Evolutionary conservation across 2,113 vertebrate species (phyloP).

Genomic region (Pristiophorus japonicus): DNA sequence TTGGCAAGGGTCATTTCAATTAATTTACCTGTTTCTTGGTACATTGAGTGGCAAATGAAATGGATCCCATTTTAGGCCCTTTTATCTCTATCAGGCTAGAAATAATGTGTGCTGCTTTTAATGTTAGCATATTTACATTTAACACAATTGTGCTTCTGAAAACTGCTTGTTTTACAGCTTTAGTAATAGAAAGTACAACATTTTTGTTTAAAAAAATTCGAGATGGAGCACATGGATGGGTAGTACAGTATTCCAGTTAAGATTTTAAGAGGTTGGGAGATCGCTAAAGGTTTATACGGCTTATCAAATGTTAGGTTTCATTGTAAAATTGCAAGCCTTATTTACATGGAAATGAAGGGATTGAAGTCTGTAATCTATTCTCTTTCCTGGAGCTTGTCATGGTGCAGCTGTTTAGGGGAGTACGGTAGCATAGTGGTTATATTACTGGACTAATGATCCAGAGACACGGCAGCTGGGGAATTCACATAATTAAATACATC

Average conservation of each 20-base stretch:
- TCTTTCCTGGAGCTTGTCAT: not conserved
- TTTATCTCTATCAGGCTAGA: not conserved
- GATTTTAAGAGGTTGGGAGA: not conserved
- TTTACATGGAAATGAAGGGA: not conserved
- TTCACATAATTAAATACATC: too few relatives aligned
- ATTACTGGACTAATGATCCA: not conserved
- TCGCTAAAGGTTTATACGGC: not conserved
- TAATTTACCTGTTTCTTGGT: not conserved
- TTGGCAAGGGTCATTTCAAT: not conserved
- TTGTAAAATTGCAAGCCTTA: not conserved
- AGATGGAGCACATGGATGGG: not conserved
- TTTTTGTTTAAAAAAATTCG: not conserved
- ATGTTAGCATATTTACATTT: not conserved
- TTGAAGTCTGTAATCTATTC: not conserved
- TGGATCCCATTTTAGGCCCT: not conserved
- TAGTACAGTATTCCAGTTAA: not conserved
- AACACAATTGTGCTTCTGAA: not conserved
- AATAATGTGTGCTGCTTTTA: not conserved
- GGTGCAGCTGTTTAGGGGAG: not conserved
- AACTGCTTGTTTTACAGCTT: conserved; percentile 5
- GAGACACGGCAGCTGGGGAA: too few relatives aligned
- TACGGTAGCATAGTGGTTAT: not conserved
- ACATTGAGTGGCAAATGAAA: not conserved
- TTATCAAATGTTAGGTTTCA: not conserved
- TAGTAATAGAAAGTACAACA: not conserved